Evolutionary conservation across 1,140 invertebrate genomes (phyloP), one percentile per base, ranked within the genome.

Genomic region (Aphelinus certus): DNA sequence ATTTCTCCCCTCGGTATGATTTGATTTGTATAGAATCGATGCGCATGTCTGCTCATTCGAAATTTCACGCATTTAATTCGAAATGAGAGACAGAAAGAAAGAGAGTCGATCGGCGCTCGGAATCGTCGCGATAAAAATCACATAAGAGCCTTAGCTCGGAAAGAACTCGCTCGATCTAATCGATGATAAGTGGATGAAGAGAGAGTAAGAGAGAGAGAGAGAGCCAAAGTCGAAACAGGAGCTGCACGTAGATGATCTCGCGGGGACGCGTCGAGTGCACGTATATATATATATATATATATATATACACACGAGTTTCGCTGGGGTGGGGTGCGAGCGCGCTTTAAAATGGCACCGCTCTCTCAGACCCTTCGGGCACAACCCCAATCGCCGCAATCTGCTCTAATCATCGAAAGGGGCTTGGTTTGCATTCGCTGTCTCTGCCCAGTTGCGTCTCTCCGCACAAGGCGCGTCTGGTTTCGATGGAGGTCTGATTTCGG

Each of bases 321-420:
- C 80, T 78, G 74, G 70, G 76, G 67, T 72, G 81, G 81, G 80
- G 79, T 81, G 78, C 76, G 74, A 9, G 79, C 80, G 78, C 76
- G 75, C 81, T 86, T 85, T 85, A 86, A 88, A 87, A 86, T 86
- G 84, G 83, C 83, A 76, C 77, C 42, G 58, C 58, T 3, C 58
- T 3, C 42, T 47, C 7, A 75, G 76, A 75, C 79, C 71, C 63
- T 79, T 76, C 58, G 66, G 78, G 67, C 72, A 47, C 83, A 81
- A 84, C 82, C 84, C 85, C 81, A 82, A 83, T 82, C 72, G 73
- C 68, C 69, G 73, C 75, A 79, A 81, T 82, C 79, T 79, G 79
- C 81, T 86, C 84, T 86, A 87, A 87, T 87, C 83, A 86, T 78
- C 80, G 79, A 81, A 83, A 83, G 81, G 79, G 81, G 83, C 80